Percentiles rank a stretch among this genome's conserved stretches.
phyloP scores from a whole-genome alignment of 2,113 vertebrate species.

The Brachirus orientalis region DNA sequence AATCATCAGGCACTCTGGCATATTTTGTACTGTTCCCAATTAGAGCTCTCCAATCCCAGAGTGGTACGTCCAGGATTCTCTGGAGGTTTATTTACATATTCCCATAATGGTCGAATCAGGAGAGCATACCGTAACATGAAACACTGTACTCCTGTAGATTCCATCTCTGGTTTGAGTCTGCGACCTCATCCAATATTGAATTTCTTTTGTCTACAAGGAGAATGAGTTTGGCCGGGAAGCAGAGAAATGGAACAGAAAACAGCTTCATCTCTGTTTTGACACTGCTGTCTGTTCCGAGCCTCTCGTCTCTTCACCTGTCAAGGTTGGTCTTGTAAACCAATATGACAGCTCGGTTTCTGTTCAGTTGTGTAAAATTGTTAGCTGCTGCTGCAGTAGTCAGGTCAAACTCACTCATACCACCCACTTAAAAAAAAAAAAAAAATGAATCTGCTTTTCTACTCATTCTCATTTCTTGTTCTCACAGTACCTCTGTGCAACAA shows the following conservation, averaged over 20 bases:
- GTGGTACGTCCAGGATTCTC: slow-evolving; percentile 6
- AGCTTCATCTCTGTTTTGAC: slow-evolving; percentile 52
- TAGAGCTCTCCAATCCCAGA: slow-evolving; percentile 35
- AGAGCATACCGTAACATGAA: slow-evolving; percentile 57
- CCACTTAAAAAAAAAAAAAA: too few species aligned
- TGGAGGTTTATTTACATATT: slow-evolving; percentile 64
- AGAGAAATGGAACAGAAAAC: slow-evolving; percentile 66
- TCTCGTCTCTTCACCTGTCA: slow-evolving; percentile 47
- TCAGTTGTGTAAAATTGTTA: slow-evolving; percentile 36
- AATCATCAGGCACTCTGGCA: slow-evolving; percentile 5
- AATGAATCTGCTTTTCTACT: slow-evolving; percentile 33
- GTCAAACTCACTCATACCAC: slow-evolving; percentile 16
- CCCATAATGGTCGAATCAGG: slow-evolving; percentile 55
- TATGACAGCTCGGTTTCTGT: slow-evolving; percentile 39
- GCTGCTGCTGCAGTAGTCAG: neutral
- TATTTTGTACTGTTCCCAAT: slow-evolving; percentile 42
- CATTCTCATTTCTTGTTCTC: slow-evolving; percentile 38
- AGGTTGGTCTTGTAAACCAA: slow-evolving; percentile 41
- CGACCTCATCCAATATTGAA: slow-evolving; percentile 61
- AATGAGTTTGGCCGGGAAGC: slow-evolving; percentile 47
- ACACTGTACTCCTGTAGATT: slow-evolving; percentile 42
- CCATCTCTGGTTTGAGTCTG: slow-evolving; percentile 31
- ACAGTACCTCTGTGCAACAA: slow-evolving; percentile 33
- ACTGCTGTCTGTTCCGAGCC: slow-evolving; percentile 27
- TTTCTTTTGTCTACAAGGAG: slow-evolving; percentile 59